These are phyloP conservation scores for Phocoena sinus DNA, from an alignment of 2,113 vertebrate genomes.

Conservation along the genomic window DNA sequence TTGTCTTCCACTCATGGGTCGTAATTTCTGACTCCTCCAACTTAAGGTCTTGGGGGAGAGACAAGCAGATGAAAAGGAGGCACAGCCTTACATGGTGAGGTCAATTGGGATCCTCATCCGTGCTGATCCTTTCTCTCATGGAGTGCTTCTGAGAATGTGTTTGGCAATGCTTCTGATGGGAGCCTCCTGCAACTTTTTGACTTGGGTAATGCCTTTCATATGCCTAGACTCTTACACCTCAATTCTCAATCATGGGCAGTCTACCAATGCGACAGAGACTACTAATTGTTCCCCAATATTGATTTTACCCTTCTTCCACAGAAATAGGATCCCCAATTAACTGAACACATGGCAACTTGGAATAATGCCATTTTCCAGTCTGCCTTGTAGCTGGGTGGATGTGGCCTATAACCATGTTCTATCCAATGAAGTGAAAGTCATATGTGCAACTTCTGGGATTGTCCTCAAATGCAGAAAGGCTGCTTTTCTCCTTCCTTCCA, in stretches of 20 bases:
- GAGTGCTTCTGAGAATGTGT: neutral
- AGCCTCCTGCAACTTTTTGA: neutral
- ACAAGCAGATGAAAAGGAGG: neutral
- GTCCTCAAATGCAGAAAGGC: neutral
- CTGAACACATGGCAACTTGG: neutral
- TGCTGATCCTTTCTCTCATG: neutral
- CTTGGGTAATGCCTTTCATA: neutral
- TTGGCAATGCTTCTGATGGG: neutral
- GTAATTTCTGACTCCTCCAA: neutral
- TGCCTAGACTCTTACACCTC: neutral
- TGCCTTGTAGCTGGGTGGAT: neutral
- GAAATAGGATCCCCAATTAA: neutral
- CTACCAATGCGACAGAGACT: neutral
- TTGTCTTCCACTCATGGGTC: neutral
- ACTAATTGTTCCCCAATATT: neutral
- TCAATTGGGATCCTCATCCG: neutral
- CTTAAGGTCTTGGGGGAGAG: neutral
- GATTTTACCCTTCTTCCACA: neutral
- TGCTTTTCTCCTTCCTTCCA: neutral
- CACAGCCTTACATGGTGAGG: neutral
- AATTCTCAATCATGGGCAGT: neutral
- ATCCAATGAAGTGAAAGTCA: neutral
- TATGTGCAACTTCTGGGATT: neutral
- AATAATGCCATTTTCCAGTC: neutral
- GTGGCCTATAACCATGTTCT: neutral